Evolutionary conservation across 1,140 invertebrate genomes (phyloP).

Genomic region (Drosophila tani): DNA sequence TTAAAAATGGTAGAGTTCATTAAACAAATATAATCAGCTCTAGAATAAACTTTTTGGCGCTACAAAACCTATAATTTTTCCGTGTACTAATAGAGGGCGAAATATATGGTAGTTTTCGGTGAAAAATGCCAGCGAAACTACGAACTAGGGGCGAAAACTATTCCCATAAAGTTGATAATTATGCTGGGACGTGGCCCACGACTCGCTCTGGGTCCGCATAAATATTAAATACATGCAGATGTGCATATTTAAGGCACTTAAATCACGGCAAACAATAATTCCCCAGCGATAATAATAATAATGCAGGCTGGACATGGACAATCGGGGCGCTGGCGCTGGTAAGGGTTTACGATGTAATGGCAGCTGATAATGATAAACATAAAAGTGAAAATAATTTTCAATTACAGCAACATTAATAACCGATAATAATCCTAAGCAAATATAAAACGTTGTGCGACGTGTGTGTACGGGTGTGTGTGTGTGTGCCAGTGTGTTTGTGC

Average conservation of each 20-base stretch:
- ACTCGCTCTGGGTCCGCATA: conserved; percentile 45
- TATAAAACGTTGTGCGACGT: conserved; percentile 29
- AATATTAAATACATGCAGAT: conserved; percentile 64
- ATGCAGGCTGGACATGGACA: conserved; percentile 26
- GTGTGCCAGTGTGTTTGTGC: neutral
- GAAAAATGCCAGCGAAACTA: conserved; percentile 21
- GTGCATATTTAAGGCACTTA: conserved; percentile 65
- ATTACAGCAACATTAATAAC: conserved; percentile 83
- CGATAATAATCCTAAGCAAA: conserved; percentile 84
- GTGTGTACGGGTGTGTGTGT: conserved; percentile 1
- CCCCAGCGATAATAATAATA: conserved; percentile 70
- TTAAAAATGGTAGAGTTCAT: no score
- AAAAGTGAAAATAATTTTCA: conserved; percentile 84
- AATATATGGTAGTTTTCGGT: neutral
- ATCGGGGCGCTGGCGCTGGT: neutral
- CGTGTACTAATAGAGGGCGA: neutral
- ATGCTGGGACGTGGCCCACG: conserved; percentile 39
- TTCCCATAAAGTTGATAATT: conserved; percentile 62
- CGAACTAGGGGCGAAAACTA: conserved; percentile 21
- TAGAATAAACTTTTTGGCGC: neutral
- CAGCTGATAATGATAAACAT: conserved; percentile 77
- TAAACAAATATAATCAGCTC: neutral
- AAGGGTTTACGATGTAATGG: conserved; percentile 44
- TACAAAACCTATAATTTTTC: conserved; percentile 1
- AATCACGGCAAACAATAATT: conserved; percentile 80